Evolutionary conservation across 2,888 invertebrate genomes (phyloP).

Genomic region (Crossocerus cetratus): DNA sequence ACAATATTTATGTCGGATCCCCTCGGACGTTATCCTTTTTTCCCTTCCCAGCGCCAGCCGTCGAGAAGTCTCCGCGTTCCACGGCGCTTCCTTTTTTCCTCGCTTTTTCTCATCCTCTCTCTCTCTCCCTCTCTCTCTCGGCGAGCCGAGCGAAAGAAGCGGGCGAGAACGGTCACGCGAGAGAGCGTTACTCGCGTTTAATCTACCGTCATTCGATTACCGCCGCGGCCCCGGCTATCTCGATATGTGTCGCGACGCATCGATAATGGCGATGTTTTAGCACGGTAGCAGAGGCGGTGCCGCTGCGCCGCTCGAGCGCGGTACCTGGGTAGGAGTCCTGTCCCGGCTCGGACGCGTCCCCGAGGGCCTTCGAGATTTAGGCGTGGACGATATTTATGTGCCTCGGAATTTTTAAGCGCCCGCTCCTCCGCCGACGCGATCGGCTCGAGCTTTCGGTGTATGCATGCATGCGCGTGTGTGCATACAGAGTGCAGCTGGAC

Average conservation of each 20-base stretch:
- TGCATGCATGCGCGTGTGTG: not conserved
- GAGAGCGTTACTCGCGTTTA: not conserved
- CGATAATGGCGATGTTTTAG: constrained; percentile 2
- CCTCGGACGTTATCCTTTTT: constrained; percentile 20
- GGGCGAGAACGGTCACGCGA: not conserved
- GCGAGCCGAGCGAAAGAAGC: not conserved
- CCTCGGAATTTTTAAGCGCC: constrained; percentile 35
- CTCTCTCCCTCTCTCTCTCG: not conserved
- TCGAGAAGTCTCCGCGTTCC: constrained; percentile 10
- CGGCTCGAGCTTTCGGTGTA: constrained; percentile 7
- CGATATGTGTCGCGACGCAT: constrained; percentile 8
- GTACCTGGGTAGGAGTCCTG: constrained; percentile 11
- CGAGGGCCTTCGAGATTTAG: constrained; percentile 22
- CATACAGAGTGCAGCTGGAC: not conserved
- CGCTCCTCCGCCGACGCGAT: not conserved
- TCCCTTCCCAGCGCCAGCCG: constrained; percentile 4
- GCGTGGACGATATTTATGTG: constrained; percentile 58
- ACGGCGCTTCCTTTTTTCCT: not conserved
- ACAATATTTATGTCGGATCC: constrained; percentile 65
- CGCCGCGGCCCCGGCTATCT: not conserved
- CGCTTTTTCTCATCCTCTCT: not conserved
- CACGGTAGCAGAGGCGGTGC: constrained; percentile 2
- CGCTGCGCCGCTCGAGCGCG: not conserved
- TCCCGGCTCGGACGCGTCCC: too few species aligned
- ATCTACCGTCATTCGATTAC: constrained; percentile 4